Evolutionary conservation across 2,113 vertebrate species (phyloP).

Genomic region (Neotragus pygmaeus): DNA sequence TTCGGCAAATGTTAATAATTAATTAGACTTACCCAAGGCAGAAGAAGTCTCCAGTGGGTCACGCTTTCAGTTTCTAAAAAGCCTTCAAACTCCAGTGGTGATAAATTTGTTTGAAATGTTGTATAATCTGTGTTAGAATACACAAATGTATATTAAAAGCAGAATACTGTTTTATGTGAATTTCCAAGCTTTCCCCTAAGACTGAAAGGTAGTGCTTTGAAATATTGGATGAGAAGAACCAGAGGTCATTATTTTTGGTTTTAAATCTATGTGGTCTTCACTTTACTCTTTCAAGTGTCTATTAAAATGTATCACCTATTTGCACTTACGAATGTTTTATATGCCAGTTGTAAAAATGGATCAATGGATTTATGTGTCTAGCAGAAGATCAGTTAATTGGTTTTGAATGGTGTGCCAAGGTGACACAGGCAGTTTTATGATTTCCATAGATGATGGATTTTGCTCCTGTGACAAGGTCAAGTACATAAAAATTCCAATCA

Average conservation of each 20-base stretch:
- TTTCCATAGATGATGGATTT: neutral
- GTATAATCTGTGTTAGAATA: neutral
- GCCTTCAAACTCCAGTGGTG: neutral
- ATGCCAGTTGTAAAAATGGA: neutral
- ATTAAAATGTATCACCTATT: neutral
- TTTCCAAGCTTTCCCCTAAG: neutral
- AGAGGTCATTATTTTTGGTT: slow-evolving; percentile 2
- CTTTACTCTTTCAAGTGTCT: neutral
- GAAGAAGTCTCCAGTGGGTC: neutral
- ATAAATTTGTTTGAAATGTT: neutral
- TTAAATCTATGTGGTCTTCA: neutral
- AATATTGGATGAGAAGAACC: neutral
- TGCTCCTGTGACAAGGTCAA: neutral
- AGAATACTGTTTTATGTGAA: neutral
- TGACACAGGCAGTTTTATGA: neutral
- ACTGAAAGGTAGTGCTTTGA: neutral
- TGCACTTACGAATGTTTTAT: neutral
- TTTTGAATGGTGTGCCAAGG: slow-evolving; percentile 19
- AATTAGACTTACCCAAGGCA: neutral
- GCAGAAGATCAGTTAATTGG: neutral
- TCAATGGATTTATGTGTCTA: neutral
- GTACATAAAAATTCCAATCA: slow-evolving; percentile 25
- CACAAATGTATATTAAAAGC: neutral
- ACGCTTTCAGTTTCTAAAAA: neutral
- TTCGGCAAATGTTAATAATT: neutral